Percentiles rank a stretch among this genome's conserved stretches.
These are phyloP conservation scores for Calycopis cecrops DNA, from an alignment of 1,140 invertebrate genomes.

Conservation along the genomic window DNA sequence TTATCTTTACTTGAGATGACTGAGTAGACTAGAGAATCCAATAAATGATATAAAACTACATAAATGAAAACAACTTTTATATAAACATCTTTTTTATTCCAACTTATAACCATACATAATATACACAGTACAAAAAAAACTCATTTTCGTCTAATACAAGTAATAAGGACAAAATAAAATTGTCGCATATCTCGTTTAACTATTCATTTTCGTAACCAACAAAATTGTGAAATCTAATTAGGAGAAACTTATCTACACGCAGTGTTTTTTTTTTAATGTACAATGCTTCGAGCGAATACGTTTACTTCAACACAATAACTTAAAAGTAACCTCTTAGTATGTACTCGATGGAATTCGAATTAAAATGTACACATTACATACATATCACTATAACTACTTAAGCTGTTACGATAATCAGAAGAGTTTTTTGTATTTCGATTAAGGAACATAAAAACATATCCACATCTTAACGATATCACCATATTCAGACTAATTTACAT, in stretches of 20 bases:
- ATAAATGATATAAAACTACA: not conserved
- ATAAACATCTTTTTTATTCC: slow-evolving; percentile 77
- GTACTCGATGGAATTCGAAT: slow-evolving; percentile 74
- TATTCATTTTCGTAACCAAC: slow-evolving; percentile 65
- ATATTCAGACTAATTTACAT: slow-evolving; percentile 72
- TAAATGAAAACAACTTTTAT: slow-evolving; percentile 52
- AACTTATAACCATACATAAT: slow-evolving; percentile 76
- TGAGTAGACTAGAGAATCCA: too few relatives aligned
- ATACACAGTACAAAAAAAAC: slow-evolving; percentile 77
- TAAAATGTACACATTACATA: slow-evolving; percentile 74
- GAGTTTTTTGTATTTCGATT: slow-evolving; percentile 70
- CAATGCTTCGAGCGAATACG: slow-evolving; percentile 73
- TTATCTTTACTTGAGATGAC: too few relatives aligned
- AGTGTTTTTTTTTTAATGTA: slow-evolving; percentile 59
- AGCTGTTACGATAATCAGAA: slow-evolving; percentile 65
- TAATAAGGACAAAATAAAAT: slow-evolving; percentile 73
- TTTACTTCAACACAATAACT: slow-evolving; percentile 70
- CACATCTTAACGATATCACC: slow-evolving; percentile 69
- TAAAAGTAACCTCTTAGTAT: slow-evolving; percentile 72
- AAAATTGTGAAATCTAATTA: slow-evolving; percentile 71
- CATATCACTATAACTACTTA: slow-evolving; percentile 71
- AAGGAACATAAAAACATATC: slow-evolving; percentile 74
- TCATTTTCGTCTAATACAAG: slow-evolving; percentile 69
- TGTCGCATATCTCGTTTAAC: slow-evolving; percentile 63
- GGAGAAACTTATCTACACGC: slow-evolving; percentile 73